phyloP scores from a whole-genome alignment of 1,140 invertebrate genomes.

The Helicoverpa zea region DNA sequence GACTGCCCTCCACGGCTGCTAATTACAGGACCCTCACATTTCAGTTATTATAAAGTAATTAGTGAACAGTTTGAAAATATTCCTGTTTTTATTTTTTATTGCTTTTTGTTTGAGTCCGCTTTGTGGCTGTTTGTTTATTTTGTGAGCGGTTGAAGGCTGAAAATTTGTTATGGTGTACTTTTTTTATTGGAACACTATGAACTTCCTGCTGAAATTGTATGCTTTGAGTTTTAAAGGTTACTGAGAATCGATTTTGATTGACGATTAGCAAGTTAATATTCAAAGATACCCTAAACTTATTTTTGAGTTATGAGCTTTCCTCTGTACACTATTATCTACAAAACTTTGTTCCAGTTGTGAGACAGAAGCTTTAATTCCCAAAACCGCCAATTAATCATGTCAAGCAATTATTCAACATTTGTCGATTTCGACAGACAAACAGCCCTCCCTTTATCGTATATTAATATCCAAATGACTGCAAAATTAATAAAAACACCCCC shows the following conservation, averaged over 20 bases:
- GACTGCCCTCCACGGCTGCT: background rate
- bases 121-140: conserved; percentile 8
- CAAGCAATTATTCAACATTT: conserved; percentile 39
- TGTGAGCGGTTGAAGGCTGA: background rate
- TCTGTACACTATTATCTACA: no score
- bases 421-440: conserved; percentile 43
- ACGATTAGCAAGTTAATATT: no score
- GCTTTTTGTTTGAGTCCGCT: conserved; percentile 2
- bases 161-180: background rate
- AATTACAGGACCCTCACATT: conserved; percentile 22
- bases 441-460: conserved; percentile 17
- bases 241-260: no score
- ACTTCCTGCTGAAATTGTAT: no score
- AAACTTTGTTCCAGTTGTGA: background rate
- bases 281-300: no score
- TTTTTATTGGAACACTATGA: background rate
- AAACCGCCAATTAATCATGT: conserved; percentile 9
- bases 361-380: background rate
- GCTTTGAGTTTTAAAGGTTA: no score
- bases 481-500: conserved; percentile 59
- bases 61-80: conserved; percentile 23
- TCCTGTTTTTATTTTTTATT: background rate
- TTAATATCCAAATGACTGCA: conserved; percentile 48
- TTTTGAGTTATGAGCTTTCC: no score
- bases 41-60: conserved; percentile 27